A percentile compares a stretch with the other conserved stretches of the same genome.
phyloP scores from a whole-genome alignment of 2,888 invertebrate genomes.

The Himalopsyche tibetana region DNA sequence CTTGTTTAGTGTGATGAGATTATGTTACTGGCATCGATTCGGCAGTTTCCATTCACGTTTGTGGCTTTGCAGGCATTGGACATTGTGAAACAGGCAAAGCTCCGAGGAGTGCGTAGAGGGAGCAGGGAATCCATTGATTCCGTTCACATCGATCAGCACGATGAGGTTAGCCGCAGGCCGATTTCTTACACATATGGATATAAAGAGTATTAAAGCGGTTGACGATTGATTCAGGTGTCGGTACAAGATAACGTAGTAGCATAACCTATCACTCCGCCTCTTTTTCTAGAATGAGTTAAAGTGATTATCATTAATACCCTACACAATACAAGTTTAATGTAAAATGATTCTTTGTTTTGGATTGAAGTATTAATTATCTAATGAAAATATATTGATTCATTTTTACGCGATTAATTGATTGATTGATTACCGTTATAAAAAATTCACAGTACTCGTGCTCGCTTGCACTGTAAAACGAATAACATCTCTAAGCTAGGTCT shows the following conservation, averaged over 20 bases:
- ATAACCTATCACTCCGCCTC: neutral
- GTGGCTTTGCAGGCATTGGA: constrained; percentile 85
- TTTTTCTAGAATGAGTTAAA: too few species aligned
- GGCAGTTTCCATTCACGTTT: constrained; percentile 59
- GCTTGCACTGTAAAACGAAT: too few species aligned
- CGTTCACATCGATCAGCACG: constrained; percentile 84
- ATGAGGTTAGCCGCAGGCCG: constrained; percentile 79
- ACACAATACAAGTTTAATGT: too few species aligned
- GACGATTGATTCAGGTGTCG: constrained; percentile 9
- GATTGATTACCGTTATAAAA: too few species aligned
- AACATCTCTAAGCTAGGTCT: too few species aligned
- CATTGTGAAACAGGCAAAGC: constrained; percentile 94
- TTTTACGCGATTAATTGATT: too few species aligned
- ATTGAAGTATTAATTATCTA: too few species aligned
- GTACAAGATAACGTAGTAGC: neutral
- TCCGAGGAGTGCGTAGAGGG: constrained; percentile 83
- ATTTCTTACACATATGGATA: constrained; percentile 5
- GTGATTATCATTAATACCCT: too few species aligned
- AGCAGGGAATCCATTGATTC: constrained; percentile 85
- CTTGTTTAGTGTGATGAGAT: neutral
- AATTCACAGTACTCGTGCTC: too few species aligned
- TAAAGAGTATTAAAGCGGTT: neutral
- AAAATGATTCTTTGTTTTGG: too few species aligned
- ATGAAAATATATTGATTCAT: too few species aligned
- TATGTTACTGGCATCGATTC: neutral